Conservation (phyloP, 2,888 invertebrate species). For the Melipona beecheii region DNA sequence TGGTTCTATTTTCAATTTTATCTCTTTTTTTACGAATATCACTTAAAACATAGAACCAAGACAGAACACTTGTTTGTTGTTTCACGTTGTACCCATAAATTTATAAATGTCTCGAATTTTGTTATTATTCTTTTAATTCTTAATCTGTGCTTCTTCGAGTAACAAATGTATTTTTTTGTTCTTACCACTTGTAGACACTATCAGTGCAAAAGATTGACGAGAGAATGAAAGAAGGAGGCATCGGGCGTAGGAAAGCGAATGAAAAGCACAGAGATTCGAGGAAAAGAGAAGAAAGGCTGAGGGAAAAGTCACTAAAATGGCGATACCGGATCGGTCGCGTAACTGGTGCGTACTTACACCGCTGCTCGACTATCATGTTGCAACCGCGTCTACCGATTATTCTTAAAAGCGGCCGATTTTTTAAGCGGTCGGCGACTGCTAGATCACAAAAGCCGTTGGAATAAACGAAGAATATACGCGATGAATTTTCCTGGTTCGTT, state of each 20-base stretch:
- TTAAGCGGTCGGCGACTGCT: conserved; percentile 40
- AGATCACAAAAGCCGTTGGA: conserved; percentile 46
- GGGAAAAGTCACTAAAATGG: conserved; percentile 58
- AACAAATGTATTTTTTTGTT: too few species aligned
- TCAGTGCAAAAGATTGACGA: not conserved
- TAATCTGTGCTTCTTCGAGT: too few species aligned
- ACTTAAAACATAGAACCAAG: not conserved
- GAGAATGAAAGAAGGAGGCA: not conserved
- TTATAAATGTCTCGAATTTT: too few species aligned
- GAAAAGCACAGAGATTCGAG: conserved; percentile 40
- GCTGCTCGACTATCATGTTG: conserved; percentile 67
- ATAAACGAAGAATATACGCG: conserved; percentile 8
- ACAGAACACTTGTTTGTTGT: not conserved
- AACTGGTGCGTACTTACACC: conserved; percentile 50
- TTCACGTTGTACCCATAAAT: not conserved
- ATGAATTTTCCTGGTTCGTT: conserved; percentile 11
- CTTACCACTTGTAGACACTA: too few species aligned
- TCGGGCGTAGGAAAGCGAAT: conserved; percentile 10
- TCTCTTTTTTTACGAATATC: too few species aligned
- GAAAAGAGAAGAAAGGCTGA: conserved; percentile 24
- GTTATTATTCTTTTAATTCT: too few species aligned
- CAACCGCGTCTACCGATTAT: conserved; percentile 73
- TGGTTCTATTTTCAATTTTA: too few species aligned
- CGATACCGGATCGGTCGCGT: conserved; percentile 53
- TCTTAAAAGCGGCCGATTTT: conserved; percentile 68